Evolutionary conservation across 2,888 invertebrate genomes (phyloP).

Genomic region (Scaptomyza parva): DNA sequence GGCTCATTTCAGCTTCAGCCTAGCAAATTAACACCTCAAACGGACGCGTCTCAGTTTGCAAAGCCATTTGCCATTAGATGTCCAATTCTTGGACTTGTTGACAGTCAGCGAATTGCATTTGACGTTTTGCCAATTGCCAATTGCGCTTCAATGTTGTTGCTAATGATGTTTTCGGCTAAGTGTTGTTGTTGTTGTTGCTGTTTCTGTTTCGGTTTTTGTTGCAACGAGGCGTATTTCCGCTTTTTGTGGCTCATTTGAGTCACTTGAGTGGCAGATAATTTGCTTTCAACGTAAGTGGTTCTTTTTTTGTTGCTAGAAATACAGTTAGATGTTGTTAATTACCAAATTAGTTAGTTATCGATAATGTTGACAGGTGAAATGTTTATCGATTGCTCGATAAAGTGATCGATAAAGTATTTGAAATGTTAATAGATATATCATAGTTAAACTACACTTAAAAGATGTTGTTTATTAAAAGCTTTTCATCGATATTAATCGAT

Average conservation of each 20-base stretch:
- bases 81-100: conserved; percentile 55
- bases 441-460: too few species aligned
- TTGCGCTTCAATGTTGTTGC: conserved; percentile 45
- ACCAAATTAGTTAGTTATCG: conserved; percentile 1
- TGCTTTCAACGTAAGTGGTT: conserved; percentile 7
- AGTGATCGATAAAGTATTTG: too few species aligned
- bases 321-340: neutral
- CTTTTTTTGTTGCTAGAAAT: conserved; percentile 1
- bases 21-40: conserved; percentile 72
- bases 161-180: conserved; percentile 50
- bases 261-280: conserved; percentile 38
- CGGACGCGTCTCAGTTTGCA: conserved; percentile 36
- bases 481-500: too few species aligned
- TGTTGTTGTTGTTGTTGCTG: conserved; percentile 19
- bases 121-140: conserved; percentile 45
- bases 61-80: conserved; percentile 74
- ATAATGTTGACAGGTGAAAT: neutral
- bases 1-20: conserved; percentile 38
- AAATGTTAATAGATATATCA: too few species aligned
- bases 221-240: conserved; percentile 61
- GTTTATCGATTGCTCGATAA: too few species aligned
- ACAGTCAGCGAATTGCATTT: conserved; percentile 58
- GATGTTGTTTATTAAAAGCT: too few species aligned
- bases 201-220: conserved; percentile 11
- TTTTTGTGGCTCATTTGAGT: conserved; percentile 66